Evolutionary conservation across 2,113 vertebrate genomes (phyloP), one percentile per base, ranked within the genome.

Genomic region (Conger conger): DNA sequence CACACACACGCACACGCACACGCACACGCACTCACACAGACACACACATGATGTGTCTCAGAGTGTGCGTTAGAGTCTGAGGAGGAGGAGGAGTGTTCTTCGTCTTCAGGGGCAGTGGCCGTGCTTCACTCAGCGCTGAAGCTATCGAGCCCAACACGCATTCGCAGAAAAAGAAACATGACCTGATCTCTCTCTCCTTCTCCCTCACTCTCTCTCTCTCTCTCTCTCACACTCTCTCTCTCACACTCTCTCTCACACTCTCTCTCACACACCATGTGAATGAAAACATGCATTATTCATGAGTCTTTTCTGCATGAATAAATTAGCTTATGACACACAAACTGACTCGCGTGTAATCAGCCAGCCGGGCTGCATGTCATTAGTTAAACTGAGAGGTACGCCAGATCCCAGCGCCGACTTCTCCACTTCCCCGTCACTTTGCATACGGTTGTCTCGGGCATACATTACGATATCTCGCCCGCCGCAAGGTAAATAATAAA

Each of bases 291-390:
- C 30, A 81, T 57, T 54, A 81, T 81, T 40, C 30, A 81, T 86
- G 68, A 68, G 82, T 81, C 36, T 85, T 50, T 87, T 77, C 7
- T 53, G 2, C 86, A 86, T 88, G 86, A 82, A 82, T 87, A 79
- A 86, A 82, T 83, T 86, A 85, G 82, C 85, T 77, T 82, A 79
- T 92, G 91, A 91, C 92, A 93, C 92, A 90, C 90, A 92, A 89
- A 90, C 92, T 90, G 91, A 91, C 93, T 89, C 90, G 87, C 83
- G 87, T 88, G 84, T 87, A 90, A 92, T 92, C 90, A 90, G 88
- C 87, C 83, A 84, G 83, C 91, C 91, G 91, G 90, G n/a, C n/a
- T 86, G 86, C 89, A 89, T 93, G 92, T 91, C 88, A 93, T 93
- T 89, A 92, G 90, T 86, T 86, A 33, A 82, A 88, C 20, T 82